A percentile compares a stretch with the other conserved stretches of the same genome.
These are phyloP conservation scores for Synanthedon tipuliformis DNA, from an alignment of 2,888 invertebrate genomes.

Conservation along the genomic window DNA sequence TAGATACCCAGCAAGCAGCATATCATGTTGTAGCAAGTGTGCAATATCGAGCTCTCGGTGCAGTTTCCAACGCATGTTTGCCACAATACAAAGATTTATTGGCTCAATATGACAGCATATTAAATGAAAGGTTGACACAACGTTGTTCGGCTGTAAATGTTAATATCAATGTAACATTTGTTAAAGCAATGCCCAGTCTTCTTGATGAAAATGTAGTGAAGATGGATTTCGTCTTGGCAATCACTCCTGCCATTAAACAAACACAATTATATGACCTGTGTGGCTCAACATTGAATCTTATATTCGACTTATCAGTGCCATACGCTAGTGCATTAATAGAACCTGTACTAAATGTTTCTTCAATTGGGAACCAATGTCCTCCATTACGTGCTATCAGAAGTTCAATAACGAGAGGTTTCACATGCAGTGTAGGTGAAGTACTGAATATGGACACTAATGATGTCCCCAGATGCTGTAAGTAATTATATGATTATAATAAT, in stretches of 20 bases:
- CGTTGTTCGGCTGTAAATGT: constrained; percentile 95
- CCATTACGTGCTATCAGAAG: constrained; percentile 89
- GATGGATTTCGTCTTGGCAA: constrained; percentile 89
- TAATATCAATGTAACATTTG: constrained; percentile 92
- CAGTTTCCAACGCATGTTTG: constrained; percentile 85
- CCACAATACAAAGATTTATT: constrained; percentile 87
- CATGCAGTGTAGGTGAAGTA: constrained; percentile 93
- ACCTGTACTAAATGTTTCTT: constrained; percentile 87
- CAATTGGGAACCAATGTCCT: constrained; percentile 93
- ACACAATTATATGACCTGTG: constrained; percentile 94
- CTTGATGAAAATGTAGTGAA: constrained; percentile 89
- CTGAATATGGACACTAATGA: constrained; percentile 92
- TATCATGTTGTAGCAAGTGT: constrained; percentile 90
- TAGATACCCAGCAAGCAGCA: constrained; percentile 93
- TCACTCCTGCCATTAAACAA: constrained; percentile 88
- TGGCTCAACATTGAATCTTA: constrained; percentile 91
- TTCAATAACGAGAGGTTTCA: constrained; percentile 87
- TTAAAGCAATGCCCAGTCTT: constrained; percentile 82
- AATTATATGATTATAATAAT: constrained; percentile 1
- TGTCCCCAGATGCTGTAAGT: constrained; percentile 91
- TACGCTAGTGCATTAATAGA: constrained; percentile 92
- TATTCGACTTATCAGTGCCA: constrained; percentile 94
- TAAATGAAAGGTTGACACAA: constrained; percentile 87
- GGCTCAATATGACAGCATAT: constrained; percentile 80
- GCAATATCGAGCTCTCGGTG: constrained; percentile 90